Evolutionary conservation across 2,113 vertebrate species (phyloP).

Genomic region (Gila orcuttii): DNA sequence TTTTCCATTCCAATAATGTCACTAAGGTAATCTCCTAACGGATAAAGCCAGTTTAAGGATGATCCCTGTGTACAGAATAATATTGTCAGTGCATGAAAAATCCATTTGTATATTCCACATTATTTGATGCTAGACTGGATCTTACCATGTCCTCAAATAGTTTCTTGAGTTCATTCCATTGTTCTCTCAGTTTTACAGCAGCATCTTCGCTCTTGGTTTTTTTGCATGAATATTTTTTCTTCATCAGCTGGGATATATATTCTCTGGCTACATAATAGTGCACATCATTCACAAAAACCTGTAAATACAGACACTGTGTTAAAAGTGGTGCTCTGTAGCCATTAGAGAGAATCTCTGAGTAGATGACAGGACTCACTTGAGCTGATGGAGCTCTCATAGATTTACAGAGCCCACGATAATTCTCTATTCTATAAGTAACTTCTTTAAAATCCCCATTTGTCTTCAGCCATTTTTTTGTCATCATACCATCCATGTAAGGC

Average conservation of each 20-base stretch:
- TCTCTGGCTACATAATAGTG: conserved; percentile 44
- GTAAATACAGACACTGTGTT: not conserved
- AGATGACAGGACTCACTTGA: conserved; percentile 43
- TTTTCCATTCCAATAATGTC: conserved; percentile 45
- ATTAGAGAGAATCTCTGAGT: not conserved
- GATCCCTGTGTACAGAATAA: conserved; percentile 46
- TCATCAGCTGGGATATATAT: conserved; percentile 53
- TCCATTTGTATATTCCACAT: not conserved
- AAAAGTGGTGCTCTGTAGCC: not conserved
- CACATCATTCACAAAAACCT: conserved; percentile 41
- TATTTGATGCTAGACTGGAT: not conserved
- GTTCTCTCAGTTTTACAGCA: conserved; percentile 37
- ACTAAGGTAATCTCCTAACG: conserved; percentile 45
- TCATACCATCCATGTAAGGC: conserved; percentile 50
- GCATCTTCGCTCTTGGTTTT: conserved; percentile 39
- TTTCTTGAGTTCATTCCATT: conserved; percentile 40
- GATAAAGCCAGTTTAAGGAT: conserved; percentile 47
- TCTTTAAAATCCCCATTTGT: conserved; percentile 52
- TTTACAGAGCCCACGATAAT: conserved; percentile 31
- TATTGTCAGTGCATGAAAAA: not conserved
- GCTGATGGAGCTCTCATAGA: conserved; percentile 43
- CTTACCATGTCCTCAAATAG: conserved; percentile 55
- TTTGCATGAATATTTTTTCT: conserved; percentile 53
- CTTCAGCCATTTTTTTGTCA: conserved; percentile 61
- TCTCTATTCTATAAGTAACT: conserved; percentile 41